Evolutionary conservation across 2,113 vertebrate genomes (phyloP).

Genomic region (Cyprinodon brontotheroides): DNA sequence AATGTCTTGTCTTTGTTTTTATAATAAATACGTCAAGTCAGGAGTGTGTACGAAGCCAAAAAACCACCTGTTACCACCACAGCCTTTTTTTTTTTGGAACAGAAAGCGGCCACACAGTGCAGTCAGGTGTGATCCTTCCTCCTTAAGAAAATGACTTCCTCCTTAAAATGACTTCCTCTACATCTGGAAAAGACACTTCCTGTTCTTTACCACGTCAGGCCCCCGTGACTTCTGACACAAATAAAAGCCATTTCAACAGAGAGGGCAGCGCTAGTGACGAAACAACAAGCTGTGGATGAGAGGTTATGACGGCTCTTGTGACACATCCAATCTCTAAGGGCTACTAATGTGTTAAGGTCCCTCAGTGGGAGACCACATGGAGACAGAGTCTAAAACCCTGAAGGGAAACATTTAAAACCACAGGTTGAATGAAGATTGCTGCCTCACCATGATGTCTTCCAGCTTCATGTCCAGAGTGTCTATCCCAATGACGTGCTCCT

Average conservation of each 20-base stretch:
- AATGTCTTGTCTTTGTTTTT: too few relatives aligned
- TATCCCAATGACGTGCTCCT: slow-evolving; percentile 89
- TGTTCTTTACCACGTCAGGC: slow-evolving; percentile 1
- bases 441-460: slow-evolving; percentile 93
- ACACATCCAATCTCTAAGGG: slow-evolving; percentile 10
- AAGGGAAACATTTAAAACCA: neutral
- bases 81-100: too few relatives aligned
- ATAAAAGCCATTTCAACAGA: slow-evolving; percentile 2
- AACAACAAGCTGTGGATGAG: slow-evolving; percentile 47
- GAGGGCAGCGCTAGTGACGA: slow-evolving; percentile 9
- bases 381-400: slow-evolving; percentile 22
- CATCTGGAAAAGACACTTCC: slow-evolving; percentile 57
- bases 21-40: too few relatives aligned
- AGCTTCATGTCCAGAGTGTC: slow-evolving; percentile 96
- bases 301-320: slow-evolving; percentile 44
- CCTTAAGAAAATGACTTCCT: slow-evolving; percentile 39
- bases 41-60: too few relatives aligned
- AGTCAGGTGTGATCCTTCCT: slow-evolving; percentile 19
- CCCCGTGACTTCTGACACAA: slow-evolving; percentile 49
- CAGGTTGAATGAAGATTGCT: neutral
- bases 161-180: slow-evolving; percentile 45
- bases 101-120: neutral
- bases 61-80: too few relatives aligned
- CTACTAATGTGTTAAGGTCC: slow-evolving; percentile 25
- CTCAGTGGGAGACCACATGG: slow-evolving; percentile 8